Evolutionary conservation across 2,888 invertebrate species (phyloP), one percentile per base, ranked within the genome.

Genomic region (Fabriciana adippe): DNA sequence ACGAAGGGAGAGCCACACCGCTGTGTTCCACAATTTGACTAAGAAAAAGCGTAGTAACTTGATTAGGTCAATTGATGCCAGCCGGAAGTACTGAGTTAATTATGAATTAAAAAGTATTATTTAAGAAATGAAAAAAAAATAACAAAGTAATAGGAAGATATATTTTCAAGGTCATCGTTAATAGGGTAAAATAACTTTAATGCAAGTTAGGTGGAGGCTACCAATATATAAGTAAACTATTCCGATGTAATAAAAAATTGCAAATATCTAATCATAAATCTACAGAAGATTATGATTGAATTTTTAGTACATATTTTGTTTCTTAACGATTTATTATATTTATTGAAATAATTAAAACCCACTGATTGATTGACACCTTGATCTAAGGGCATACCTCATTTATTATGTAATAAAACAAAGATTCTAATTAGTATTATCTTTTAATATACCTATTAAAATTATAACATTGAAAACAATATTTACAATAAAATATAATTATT

Each of bases 401-500:
- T 8, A 41, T n/a, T 67, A 60, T 13, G 45, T 41, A 70, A 70
- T 68, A 70, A 70, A 70, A 68, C 68, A 68, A 70, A 63, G 13
- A n/a, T 60, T 26, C 16, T 41, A 68, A 65, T 65, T 68, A 65
- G 57, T 50, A 66, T 63, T 66, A 65, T 65, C 51, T 66, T 68
- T 70, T 51, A 66, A 70, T 69, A 66, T 64, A 64, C 56, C 65
- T 65, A 65, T 70, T 62, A 66, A 60, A 70, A 70, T 66, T 74
- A 74, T 84, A 90, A 90, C 88, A 88, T 83, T 79, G 69, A 75
- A 83, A 89, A 89, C 87, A 86, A 85, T 90, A 90, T 90, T 86
- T 89, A 90, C 90, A 90, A 78, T 72, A 78, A 77, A 73, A 77
- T 75, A 78, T 79, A 76, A 74, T 75, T 81, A 76, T 71, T 73